A percentile compares a stretch with the other conserved stretches of the same genome.
These are phyloP conservation scores for Parasteatoda tepidariorum DNA, from an alignment of 1,140 invertebrate species.

Conservation along the genomic window DNA sequence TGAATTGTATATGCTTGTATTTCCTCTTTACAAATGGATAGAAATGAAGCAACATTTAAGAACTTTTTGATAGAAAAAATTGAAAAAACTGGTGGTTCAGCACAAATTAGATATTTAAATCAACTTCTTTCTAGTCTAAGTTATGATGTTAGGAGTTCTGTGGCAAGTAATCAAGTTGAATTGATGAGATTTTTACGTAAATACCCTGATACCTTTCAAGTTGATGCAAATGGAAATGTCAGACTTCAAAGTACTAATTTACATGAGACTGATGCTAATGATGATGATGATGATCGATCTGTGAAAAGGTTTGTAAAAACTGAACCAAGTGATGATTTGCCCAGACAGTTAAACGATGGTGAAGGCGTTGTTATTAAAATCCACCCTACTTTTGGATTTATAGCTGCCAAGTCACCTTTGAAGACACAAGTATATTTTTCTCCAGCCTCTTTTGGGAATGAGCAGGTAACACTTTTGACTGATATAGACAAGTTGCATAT, in stretches of 20 bases:
- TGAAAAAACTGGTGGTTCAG: conserved; percentile 2
- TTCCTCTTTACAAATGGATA: too few relatives aligned
- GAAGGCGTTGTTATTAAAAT: conserved; percentile 26
- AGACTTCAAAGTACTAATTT: background rate
- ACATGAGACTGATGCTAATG: background rate
- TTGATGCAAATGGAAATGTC: conserved; percentile 6
- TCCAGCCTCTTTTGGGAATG: background rate
- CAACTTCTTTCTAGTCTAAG: conserved; percentile 15
- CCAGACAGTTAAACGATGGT: background rate
- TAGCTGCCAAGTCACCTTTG: conserved; percentile 8
- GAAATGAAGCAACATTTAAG: background rate
- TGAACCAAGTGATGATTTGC: background rate
- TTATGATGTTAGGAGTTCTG: background rate
- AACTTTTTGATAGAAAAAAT: conserved; percentile 9
- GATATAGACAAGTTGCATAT: background rate
- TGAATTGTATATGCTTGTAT: too few relatives aligned
- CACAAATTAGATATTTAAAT: conserved; percentile 3
- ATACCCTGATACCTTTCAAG: background rate
- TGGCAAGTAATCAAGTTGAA: background rate
- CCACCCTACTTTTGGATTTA: conserved; percentile 27
- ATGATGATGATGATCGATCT: background rate
- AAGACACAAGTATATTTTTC: conserved; percentile 39
- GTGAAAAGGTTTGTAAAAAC: background rate
- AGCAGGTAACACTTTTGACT: background rate
- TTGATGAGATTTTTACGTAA: conserved; percentile 25